phyloP scores from a whole-genome alignment of 2,113 vertebrate species.

The Benitochromis conjunctus region DNA sequence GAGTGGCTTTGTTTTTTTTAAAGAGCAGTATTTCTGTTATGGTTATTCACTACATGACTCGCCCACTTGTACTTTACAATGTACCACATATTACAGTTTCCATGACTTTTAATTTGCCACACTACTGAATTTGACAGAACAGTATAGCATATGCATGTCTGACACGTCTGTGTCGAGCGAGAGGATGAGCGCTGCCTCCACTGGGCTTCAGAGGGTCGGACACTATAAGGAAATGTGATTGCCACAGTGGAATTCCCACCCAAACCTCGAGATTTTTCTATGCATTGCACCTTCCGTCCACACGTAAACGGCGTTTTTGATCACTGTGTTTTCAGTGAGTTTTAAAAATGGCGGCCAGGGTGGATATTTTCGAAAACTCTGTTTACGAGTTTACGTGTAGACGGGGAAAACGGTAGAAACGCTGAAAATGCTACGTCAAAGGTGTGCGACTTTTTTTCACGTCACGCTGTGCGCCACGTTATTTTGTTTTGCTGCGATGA shows the following conservation, averaged over 20 bases:
- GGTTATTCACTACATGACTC: neutral
- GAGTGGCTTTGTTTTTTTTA: neutral
- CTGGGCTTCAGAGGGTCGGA: neutral
- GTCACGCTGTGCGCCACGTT: no score
- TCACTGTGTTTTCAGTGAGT: no score
- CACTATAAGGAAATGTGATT: neutral
- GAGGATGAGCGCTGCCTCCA: neutral
- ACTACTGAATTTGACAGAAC: neutral
- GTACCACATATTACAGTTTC: neutral
- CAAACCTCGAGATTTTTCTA: no score
- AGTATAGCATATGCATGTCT: neutral
- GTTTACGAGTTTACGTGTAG: no score
- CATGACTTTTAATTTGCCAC: neutral
- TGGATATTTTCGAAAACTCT: no score
- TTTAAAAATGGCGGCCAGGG: no score
- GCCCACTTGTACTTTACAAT: neutral
- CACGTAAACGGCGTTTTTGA: no score
- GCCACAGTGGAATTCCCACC: constrained; percentile 1
- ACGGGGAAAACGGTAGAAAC: no score
- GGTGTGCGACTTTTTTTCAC: no score
- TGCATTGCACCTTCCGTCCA: no score
- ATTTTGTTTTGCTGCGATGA: no score
- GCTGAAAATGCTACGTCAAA: no score
- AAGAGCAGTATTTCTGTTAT: neutral
- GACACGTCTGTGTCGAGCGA: neutral